Percentiles rank a stretch among this genome's conserved stretches.
Evolutionary conservation across 2,888 invertebrate species (phyloP).

Genomic region (Bombyx huttoni): DNA sequence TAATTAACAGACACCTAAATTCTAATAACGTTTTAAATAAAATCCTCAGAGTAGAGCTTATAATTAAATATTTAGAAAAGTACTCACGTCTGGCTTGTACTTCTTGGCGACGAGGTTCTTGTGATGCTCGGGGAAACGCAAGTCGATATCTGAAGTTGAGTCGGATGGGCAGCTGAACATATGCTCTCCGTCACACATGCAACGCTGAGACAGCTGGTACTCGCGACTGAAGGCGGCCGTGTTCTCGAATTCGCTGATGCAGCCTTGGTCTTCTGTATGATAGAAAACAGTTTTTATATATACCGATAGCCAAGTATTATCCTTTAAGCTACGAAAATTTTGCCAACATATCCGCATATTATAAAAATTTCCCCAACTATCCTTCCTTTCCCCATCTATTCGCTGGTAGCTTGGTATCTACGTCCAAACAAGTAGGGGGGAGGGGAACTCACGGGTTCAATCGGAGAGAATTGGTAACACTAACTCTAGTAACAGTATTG

Average conservation of each 20-base stretch:
- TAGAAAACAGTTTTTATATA: background rate
- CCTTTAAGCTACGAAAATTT: too few species aligned
- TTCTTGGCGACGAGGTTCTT: slow-evolving; percentile 85
- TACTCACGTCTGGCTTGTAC: slow-evolving; percentile 71
- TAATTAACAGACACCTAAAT: too few species aligned
- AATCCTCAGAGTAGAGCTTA: background rate
- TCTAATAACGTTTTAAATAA: too few species aligned
- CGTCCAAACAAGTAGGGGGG: too few species aligned
- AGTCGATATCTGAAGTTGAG: slow-evolving; percentile 67
- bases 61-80: background rate
- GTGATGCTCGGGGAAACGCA: slow-evolving; percentile 77
- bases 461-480: too few species aligned
- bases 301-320: background rate
- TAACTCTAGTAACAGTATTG: too few species aligned
- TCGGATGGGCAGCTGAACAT: slow-evolving; percentile 91
- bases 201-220: slow-evolving; percentile 92
- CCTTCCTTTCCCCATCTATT: too few species aligned
- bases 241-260: slow-evolving; percentile 93
- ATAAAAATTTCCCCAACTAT: too few species aligned
- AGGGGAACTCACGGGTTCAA: too few species aligned
- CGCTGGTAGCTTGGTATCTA: too few species aligned
- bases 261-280: slow-evolving; percentile 83
- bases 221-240: slow-evolving; percentile 95
- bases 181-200: slow-evolving; percentile 98
- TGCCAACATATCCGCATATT: too few species aligned